A percentile compares a stretch with the other conserved stretches of the same genome.
Conservation (phyloP, 1,140 invertebrate species). For the Diachasma alloeum region DNA sequence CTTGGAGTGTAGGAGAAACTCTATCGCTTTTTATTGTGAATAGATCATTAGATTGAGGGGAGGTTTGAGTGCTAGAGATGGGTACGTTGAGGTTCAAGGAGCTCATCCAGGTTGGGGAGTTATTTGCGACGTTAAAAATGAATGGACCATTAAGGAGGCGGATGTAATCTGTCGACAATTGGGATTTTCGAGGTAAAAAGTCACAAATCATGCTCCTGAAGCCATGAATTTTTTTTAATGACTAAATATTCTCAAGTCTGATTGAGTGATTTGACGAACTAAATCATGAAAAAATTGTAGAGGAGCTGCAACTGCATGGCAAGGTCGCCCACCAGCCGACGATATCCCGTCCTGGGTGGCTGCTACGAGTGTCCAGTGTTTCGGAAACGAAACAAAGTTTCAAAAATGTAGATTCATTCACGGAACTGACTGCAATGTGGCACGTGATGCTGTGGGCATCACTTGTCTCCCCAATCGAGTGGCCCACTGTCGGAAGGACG, state of each 20-base stretch:
- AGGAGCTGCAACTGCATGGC: slow-evolving; percentile 66
- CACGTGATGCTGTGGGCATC: slow-evolving; percentile 61
- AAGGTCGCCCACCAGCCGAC: slow-evolving; percentile 54
- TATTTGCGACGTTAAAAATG: slow-evolving; percentile 63
- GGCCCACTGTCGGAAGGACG: slow-evolving; percentile 62
- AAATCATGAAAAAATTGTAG: slow-evolving; percentile 47
- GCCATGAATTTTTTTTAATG: background rate
- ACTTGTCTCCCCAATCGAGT: slow-evolving; percentile 61
- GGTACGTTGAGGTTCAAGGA: slow-evolving; percentile 67
- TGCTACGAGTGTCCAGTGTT: slow-evolving; percentile 60
- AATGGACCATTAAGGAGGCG: slow-evolving; percentile 67
- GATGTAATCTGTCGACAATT: slow-evolving; percentile 67
- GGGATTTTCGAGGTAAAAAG: slow-evolving; percentile 63
- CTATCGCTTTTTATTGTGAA: slow-evolving; percentile 21
- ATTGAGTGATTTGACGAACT: no score
- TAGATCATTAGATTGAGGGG: slow-evolving; percentile 65
- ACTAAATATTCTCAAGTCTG: background rate
- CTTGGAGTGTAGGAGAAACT: no score
- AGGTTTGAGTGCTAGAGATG: slow-evolving; percentile 62
- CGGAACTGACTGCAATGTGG: slow-evolving; percentile 48
- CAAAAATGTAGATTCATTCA: slow-evolving; percentile 62
- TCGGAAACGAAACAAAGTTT: slow-evolving; percentile 64
- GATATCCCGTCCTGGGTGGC: slow-evolving; percentile 53
- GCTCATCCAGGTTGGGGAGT: slow-evolving; percentile 63
- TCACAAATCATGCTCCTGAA: background rate